Evolutionary conservation across 1,140 invertebrate genomes (phyloP), one percentile per base, ranked within the genome.

Genomic region (Sitodiplosis mosellana): DNA sequence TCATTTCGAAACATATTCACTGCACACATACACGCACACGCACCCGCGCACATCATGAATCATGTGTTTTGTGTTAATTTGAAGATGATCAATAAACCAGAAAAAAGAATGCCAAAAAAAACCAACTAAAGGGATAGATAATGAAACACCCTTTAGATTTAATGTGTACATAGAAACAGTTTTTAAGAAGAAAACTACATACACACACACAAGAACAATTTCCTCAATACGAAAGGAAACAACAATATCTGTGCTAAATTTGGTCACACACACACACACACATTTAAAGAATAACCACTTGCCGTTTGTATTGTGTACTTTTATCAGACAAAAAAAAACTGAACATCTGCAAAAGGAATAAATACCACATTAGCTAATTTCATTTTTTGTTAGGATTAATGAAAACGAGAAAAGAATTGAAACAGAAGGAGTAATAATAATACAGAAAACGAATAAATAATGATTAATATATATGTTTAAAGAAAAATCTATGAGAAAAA

Each of bases 161-260:
- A n/a, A 46, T 22, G 45, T 46, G 27, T 46, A 22, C 14, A 33
- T 33, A 22, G 33, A 46, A 46, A 34, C 50, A 41, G 36, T 49
- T 48, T 19, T 49, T 53, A 51, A 50, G 52, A 53, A 49, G 48
- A 51, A 50, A 27, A 27, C 3, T 10, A 27, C 27, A 27, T 27
- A 27, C 27, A 27, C 49, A 46, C 49, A 44, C 48, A 40, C 11
- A 52, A 44, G 7, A 44, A 51, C 49, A 41, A 49, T 50, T n/a
- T 54, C 36, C 47, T 22, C 33, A 50, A 50, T 46, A 48, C 40
- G 20, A 50, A 52, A 45, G 48, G 33, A 42, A 40, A 49, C 50
- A 55, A 55, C 50, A 50, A 58, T 55, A 56, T 61, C 59, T 59
- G 61, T 58, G 59, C 58, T 57, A 59, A 59, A 59, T 50, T n/a